A percentile compares a stretch with the other conserved stretches of the same genome.
These are phyloP conservation scores for Crotalus viridis DNA, from an alignment of 2,113 vertebrate genomes.

Conservation along the genomic window DNA sequence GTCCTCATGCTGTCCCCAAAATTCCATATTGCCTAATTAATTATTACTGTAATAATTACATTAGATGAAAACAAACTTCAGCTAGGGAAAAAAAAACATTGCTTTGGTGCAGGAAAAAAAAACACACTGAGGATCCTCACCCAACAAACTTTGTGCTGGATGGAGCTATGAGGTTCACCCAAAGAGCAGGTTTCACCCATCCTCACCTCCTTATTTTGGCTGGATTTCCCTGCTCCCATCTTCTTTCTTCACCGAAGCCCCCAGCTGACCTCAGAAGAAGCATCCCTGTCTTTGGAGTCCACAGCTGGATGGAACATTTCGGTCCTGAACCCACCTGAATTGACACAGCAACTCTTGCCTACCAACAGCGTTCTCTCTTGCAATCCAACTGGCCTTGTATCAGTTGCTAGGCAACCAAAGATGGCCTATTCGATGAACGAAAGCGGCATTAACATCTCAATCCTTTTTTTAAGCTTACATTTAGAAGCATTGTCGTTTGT, in stretches of 20 bases:
- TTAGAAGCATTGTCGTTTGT: background rate
- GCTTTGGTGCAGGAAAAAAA: background rate
- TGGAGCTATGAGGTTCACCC: background rate
- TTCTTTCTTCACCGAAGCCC: fast-evolving
- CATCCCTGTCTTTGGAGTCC: background rate
- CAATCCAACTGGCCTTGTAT: background rate
- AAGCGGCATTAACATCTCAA: slow-evolving; percentile 21
- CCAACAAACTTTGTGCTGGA: slow-evolving; percentile 35
- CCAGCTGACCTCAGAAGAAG: slow-evolving; percentile 9
- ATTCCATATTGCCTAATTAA: fast-evolving
- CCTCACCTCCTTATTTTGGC: background rate
- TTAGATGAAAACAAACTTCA: background rate
- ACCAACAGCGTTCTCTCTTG: background rate
- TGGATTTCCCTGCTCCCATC: background rate
- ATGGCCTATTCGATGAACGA: slow-evolving; percentile 6
- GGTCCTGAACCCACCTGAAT: background rate
- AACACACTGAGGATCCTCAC: background rate
- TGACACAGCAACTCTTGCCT: slow-evolving; percentile 12
- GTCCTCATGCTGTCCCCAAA: background rate
- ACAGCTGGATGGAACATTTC: background rate
- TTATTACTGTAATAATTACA: background rate
- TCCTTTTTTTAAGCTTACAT: background rate
- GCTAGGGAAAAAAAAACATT: background rate
- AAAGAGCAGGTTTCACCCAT: background rate
- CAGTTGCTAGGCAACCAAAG: slow-evolving; percentile 59